phyloP scores from a whole-genome alignment of 1,140 invertebrate genomes.

The Nautilus pompilius region DNA sequence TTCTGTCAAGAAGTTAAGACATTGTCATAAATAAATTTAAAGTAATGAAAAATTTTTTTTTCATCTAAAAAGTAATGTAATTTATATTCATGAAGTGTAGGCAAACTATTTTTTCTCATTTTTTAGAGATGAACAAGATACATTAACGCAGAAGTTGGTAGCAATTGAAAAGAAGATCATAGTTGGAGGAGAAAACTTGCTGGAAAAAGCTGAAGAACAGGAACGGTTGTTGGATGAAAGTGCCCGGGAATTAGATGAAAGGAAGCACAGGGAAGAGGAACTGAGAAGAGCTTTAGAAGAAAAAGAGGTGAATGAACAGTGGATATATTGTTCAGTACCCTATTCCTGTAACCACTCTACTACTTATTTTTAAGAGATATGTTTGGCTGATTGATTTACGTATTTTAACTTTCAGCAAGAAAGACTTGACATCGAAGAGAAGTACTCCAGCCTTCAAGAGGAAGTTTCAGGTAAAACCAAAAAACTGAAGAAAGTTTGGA shows the following conservation, averaged over 20 bases:
- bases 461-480: constrained; percentile 88
- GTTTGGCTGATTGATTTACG: too few relatives aligned
- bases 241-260: constrained; percentile 80
- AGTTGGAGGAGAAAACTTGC: constrained; percentile 95
- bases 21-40: too few relatives aligned
- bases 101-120: too few relatives aligned
- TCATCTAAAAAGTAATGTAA: too few relatives aligned
- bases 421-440: constrained; percentile 91
- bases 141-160: constrained; percentile 78
- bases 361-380: too few relatives aligned
- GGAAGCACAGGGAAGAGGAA: constrained; percentile 77
- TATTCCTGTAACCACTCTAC: too few relatives aligned
- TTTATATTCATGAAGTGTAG: too few relatives aligned
- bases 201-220: constrained; percentile 95
- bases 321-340: too few relatives aligned
- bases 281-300: constrained; percentile 66
- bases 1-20: too few relatives aligned
- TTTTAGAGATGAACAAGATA: constrained; percentile 61
- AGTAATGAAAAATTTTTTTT: too few relatives aligned
- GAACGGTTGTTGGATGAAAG: constrained; percentile 86
- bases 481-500: constrained; percentile 81
- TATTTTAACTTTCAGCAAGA: too few relatives aligned
- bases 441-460: constrained; percentile 85
- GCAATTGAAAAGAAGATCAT: constrained; percentile 93
- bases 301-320: too few relatives aligned